Percentiles rank a stretch among this genome's conserved stretches.
Evolutionary conservation across 2,888 invertebrate species (phyloP).

Genomic region (Coenonympha arcania): DNA sequence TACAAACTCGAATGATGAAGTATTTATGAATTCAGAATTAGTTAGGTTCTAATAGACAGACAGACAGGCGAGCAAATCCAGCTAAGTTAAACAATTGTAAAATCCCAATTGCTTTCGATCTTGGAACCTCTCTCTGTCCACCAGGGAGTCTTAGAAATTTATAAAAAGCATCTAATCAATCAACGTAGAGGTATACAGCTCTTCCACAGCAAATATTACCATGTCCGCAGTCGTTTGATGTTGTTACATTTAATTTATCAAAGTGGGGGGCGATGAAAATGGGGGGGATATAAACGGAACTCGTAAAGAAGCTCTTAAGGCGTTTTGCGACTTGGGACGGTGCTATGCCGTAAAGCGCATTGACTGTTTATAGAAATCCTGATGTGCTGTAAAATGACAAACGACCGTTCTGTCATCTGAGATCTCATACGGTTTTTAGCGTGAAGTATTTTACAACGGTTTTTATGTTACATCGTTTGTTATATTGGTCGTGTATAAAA

Average conservation of each 20-base stretch:
- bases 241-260: slow-evolving; percentile 49
- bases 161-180: neutral
- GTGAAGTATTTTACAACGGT: neutral
- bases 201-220: neutral
- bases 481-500: too few relatives aligned
- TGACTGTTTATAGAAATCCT: slow-evolving; percentile 23
- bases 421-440: neutral
- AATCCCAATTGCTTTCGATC: too few relatives aligned
- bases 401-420: neutral
- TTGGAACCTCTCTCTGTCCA: too few relatives aligned
- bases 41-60: too few relatives aligned
- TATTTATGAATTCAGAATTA: too few relatives aligned
- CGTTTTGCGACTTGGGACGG: slow-evolving; percentile 25
- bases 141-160: too few relatives aligned
- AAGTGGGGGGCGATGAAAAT: slow-evolving; percentile 1
- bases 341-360: slow-evolving; percentile 23
- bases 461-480: too few relatives aligned
- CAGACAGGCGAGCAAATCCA: too few relatives aligned
- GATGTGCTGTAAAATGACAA: slow-evolving; percentile 8
- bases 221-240: slow-evolving; percentile 37
- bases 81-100: too few relatives aligned
- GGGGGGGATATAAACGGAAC: slow-evolving; percentile 20
- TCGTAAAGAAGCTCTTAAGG: slow-evolving; percentile 29
- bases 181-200: neutral
- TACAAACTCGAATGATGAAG: too few relatives aligned